Evolutionary conservation across 2,113 vertebrate species (phyloP).

Genomic region (Dendrocopos noguchii): DNA sequence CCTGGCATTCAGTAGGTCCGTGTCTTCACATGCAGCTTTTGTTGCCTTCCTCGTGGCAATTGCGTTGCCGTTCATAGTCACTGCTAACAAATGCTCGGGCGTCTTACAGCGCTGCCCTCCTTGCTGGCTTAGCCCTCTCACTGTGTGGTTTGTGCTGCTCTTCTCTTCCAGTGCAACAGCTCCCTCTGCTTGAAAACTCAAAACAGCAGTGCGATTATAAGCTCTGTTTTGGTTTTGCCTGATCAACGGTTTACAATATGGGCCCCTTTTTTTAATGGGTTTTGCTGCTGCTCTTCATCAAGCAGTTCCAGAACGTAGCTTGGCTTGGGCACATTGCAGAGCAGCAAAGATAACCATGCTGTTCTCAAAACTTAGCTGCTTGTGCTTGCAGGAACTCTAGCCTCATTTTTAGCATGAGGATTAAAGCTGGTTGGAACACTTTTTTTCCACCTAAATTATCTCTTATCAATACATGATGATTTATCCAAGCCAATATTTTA

Average conservation of each 20-base stretch:
- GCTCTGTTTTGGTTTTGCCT: not conserved
- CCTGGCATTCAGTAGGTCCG: constrained; percentile 19
- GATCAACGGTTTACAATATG: not conserved
- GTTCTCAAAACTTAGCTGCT: not conserved
- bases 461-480: not conserved
- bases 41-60: not conserved
- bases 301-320: not conserved
- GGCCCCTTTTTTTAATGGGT: not conserved
- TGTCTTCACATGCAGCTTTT: constrained; percentile 15
- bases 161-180: constrained; percentile 77
- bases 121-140: not conserved
- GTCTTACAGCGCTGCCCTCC: not conserved
- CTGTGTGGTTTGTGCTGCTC: not conserved
- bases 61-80: not conserved
- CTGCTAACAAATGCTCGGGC: not conserved
- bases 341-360: not conserved
- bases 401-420: not conserved
- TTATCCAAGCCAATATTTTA: not conserved
- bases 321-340: not conserved
- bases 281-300: not conserved
- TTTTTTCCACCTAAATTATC: not conserved
- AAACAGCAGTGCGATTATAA: constrained; percentile 59
- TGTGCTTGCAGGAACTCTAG: not conserved
- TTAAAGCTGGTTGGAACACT: not conserved
- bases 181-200: constrained; percentile 83